Base-by-base conservation (phyloP, 2,888 invertebrate species). In the Acanthopleura granulata region DNA sequence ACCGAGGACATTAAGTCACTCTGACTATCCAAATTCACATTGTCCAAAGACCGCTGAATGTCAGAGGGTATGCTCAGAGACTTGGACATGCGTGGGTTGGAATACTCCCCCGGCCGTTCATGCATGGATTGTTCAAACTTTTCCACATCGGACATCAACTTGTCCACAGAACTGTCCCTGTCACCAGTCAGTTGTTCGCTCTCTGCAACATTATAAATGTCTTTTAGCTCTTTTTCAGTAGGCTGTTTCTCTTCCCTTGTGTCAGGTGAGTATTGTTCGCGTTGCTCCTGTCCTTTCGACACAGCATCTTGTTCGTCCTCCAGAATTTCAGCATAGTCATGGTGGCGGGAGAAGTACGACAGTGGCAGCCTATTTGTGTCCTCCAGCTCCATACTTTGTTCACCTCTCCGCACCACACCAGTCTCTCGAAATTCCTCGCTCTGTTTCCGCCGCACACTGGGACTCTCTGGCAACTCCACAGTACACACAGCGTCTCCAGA, bases 61-160 rank as follows among this genome's bases (percentile, higher is more conserved):
- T 88, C 87, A 22, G 86, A 85, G 1, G 87, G 87, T 62, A 88
- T 85, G 80, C 87, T 88, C 70, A 88, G 78, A 78, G 86, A 86
- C 77, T 87, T 87, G n/a, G 83, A 77, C 81, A 86, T 84, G 6
- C 71, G 71, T n/a, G 71, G 71, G 49, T 71, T 71, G 14, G 14
- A 16, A 49, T 71, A 40, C 12, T 49, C 50, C 25, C 4, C 49
- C 3, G 40, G n/a, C n/a, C 50, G 15, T 71, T 71, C 71, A 66
- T 66, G 66, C 1, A 71, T 71, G 1, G 40, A 49, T n/a, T 71
- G 71, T 25, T 71, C 71, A 71, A 71, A 71, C n/a, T 71, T 40
- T 49, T 71, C 49, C 71, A 71, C 40, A 16, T 49, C 49, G 29
- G 71, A 49, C 71, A 71, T 71, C 9, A 71, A 40, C 6, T 71